Conservation (phyloP, 2,113 vertebrate species). For the Takifugu flavidus region DNA sequence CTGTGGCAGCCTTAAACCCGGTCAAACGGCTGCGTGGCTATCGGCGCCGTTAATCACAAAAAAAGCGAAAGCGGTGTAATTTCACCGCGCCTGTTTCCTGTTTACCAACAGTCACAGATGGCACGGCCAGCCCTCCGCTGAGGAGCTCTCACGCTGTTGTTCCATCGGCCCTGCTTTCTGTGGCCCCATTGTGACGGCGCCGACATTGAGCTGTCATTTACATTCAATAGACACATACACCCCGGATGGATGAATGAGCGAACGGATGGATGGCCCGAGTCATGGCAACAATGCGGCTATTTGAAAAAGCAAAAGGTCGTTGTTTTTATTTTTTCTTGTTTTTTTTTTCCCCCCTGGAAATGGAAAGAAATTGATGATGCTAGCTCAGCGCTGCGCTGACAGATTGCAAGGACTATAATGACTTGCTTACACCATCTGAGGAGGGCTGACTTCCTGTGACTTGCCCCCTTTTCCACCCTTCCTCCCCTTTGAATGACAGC, state of each 20-base stretch:
- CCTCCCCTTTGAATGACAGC: slow-evolving; percentile 55
- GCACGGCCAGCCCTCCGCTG: slow-evolving; percentile 56
- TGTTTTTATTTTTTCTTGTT: slow-evolving; percentile 49
- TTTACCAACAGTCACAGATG: slow-evolving; percentile 64
- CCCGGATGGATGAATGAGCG: slow-evolving; percentile 46
- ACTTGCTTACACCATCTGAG: slow-evolving; percentile 49
- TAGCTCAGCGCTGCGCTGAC: slow-evolving; percentile 34
- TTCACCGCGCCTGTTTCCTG: slow-evolving; percentile 64
- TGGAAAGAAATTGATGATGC: slow-evolving; percentile 64
- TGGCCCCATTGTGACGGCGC: slow-evolving; percentile 67
- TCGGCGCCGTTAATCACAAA: slow-evolving; percentile 73
- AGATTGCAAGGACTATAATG: slow-evolving; percentile 61
- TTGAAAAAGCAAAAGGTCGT: slow-evolving; percentile 57
- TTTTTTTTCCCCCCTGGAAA: slow-evolving; percentile 52
- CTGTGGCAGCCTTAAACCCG: slow-evolving; percentile 67
- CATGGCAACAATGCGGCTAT: slow-evolving; percentile 65
- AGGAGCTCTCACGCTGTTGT: slow-evolving; percentile 56
- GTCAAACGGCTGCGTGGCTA: slow-evolving; percentile 72
- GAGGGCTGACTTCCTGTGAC: slow-evolving; percentile 51
- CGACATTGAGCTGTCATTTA: slow-evolving; percentile 72
- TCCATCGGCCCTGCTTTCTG: slow-evolving; percentile 58
- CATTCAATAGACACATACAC: slow-evolving; percentile 65
- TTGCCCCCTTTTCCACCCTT: slow-evolving; percentile 48
- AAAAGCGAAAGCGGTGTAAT: slow-evolving; percentile 57
- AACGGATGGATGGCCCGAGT: slow-evolving; percentile 59